phyloP scores from a whole-genome alignment of 2,797 vertebrate species.

The Chelonia mydas region DNA sequence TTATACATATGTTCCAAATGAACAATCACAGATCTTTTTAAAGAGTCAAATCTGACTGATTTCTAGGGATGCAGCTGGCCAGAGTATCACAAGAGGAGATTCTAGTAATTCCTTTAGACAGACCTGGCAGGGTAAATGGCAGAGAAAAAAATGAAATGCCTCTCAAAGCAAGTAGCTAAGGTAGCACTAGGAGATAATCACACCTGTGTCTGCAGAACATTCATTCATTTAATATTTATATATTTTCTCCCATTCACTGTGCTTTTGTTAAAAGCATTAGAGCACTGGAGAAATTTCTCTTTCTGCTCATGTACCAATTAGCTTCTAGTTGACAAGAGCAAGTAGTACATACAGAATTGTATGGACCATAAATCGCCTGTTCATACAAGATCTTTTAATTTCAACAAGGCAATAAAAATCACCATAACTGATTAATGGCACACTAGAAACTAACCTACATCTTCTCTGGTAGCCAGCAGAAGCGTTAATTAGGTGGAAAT shows the following conservation, averaged over 20 bases:
- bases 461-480: neutral
- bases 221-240: neutral
- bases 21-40: neutral
- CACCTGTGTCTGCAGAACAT: neutral
- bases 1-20: neutral
- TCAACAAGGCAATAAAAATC: neutral
- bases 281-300: neutral
- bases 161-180: neutral
- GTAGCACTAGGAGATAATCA: neutral
- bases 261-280: neutral
- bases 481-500: neutral
- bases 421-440: neutral
- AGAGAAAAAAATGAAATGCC: neutral
- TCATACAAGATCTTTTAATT: neutral
- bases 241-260: neutral
- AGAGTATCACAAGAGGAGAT: neutral
- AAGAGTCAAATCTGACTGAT: neutral
- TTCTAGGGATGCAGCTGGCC: neutral
- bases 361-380: neutral
- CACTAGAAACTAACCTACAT: neutral
- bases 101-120: neutral
- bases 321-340: neutral
- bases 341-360: neutral
- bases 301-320: neutral
- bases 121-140: neutral